Base-by-base conservation (phyloP, 1,140 invertebrate species). In the Vanessa tameamea region DNA sequence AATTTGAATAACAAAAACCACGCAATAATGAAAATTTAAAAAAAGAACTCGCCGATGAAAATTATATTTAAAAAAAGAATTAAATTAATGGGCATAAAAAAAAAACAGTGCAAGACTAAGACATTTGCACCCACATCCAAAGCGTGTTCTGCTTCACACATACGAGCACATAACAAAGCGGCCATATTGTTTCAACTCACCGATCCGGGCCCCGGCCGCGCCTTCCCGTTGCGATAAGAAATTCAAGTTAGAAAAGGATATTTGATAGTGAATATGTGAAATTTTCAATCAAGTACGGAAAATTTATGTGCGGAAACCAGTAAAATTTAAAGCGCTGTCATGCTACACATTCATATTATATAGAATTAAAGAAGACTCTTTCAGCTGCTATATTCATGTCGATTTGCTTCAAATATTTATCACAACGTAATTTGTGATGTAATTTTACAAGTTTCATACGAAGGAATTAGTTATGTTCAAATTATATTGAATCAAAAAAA, bases 171-270 rank as follows among this genome's bases (percentile, higher is more conserved):
- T 70, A 20, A 86, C 78, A 73, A 89, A 89, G 81, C 84, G 75
- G 79, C 79, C 77, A 81, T 86, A 84, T 82, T 67, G 81, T 84
- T 78, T 78, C n/a, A 73, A 93, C 93, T 93, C 87, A 93, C 93
- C 92, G 76, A 93, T 92, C 75, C 93, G 81, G 61, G 93, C 93
- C 76, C 93, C 92, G 78, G 92, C 93, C 78, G 93, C 92, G 85
- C 93, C 93, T 93, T 90, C 65, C 78, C 64, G 85, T 31, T 70
- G 68, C 72, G 64, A 72, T 73, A 73, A 72, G 67, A 76, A 73
- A 78, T 66, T 61, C 20, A 66, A 37, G 55, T 70, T 66, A 31
- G 64, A 50, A 50, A 64, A 43, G 13, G 26, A 43, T 43, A 43
- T 43, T 43, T 11, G 37, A 43, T 43, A 9, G 31, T 37, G 26